These are phyloP conservation scores for Caenorhabditis inopinata DNA, from an alignment of 1,140 invertebrate species.

Conservation along the genomic window DNA sequence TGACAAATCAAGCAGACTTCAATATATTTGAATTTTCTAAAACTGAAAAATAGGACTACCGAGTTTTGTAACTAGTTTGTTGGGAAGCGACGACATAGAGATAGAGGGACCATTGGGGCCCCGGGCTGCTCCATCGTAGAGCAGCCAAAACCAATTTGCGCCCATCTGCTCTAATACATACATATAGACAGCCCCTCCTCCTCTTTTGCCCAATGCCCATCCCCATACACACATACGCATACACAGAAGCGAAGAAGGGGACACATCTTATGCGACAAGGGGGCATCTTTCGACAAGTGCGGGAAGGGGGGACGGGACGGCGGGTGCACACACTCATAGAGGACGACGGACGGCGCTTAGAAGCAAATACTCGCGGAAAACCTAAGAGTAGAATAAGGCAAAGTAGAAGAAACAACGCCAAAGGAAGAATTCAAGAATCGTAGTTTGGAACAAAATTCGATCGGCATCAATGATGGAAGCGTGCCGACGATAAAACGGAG, in stretches of 20 bases:
- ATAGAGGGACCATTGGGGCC: conserved; percentile 17
- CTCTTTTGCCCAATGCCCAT: neutral
- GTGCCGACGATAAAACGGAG: neutral
- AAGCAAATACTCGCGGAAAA: conserved; percentile 6
- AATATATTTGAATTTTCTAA: neutral
- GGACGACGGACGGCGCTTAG: conserved; percentile 1
- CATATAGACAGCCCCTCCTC: conserved; percentile 14
- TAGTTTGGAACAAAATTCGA: neutral
- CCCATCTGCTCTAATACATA: conserved; percentile 34
- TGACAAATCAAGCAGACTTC: neutral
- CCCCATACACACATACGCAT: conserved; percentile 33
- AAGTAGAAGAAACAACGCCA: neutral
- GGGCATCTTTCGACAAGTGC: conserved; percentile 33
- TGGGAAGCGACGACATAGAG: neutral
- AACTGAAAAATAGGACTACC: neutral
- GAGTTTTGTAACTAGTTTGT: no score
- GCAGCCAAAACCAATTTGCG: conserved; percentile 32
- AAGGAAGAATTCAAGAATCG: no score
- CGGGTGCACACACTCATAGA: conserved; percentile 23
- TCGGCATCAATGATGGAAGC: neutral
- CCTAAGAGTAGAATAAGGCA: conserved; percentile 3
- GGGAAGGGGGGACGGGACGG: conserved; percentile 11
- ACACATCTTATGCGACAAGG: conserved; percentile 32
- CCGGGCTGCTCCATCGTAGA: conserved; percentile 26
- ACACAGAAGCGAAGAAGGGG: conserved; percentile 29